Percentiles rank a stretch among this genome's conserved stretches.
These are phyloP conservation scores for zebrafish (Danio rerio) DNA, from an alignment of 2,113 vertebrate genomes.

Conservation along the genomic window GRCz12tu NC_133198.1:25959501-25960000, in stretches of 20 bases:
- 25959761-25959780: constrained; percentile 76
- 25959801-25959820: constrained; percentile 78
- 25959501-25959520: constrained; percentile 22
- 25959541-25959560: constrained; percentile 20
- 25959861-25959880: constrained; percentile 95
- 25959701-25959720: constrained; percentile 73
- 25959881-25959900: constrained; percentile 91
- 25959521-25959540: constrained; percentile 13
- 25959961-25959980: constrained; percentile 88
- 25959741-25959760: constrained; percentile 75
- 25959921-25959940: constrained; percentile 90
- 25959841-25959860: constrained; percentile 76
- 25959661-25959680: constrained; percentile 74
- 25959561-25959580: constrained; percentile 59
- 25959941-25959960: constrained; percentile 86
- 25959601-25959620: constrained; percentile 73
- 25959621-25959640: constrained; percentile 82
- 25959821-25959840: constrained; percentile 72
- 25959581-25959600: constrained; percentile 79
- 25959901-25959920: constrained; percentile 90
- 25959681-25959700: constrained; percentile 69
- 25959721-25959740: constrained; percentile 76
- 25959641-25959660: constrained; percentile 82
- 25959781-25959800: constrained; percentile 73
- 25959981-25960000: constrained; percentile 88